These are phyloP conservation scores for Epizoanthus illoricatus DNA, from an alignment of 92 coral and sea anemone genomes.

Conservation along the genomic window DNA sequence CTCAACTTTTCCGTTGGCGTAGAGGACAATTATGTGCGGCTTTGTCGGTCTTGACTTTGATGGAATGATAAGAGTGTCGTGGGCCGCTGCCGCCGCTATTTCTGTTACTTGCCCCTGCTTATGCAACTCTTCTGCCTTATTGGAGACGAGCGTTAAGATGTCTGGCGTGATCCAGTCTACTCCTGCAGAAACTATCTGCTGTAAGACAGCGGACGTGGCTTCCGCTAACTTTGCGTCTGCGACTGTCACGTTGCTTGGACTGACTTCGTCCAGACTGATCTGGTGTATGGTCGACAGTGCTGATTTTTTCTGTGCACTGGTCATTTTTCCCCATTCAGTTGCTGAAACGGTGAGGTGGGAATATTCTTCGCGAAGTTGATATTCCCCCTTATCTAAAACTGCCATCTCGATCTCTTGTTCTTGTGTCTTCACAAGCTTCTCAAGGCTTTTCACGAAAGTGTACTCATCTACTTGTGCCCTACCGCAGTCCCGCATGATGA, in stretches of 20 bases:
- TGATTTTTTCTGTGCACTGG: conserved; percentile 39
- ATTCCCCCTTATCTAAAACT: no score
- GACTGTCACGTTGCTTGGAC: conserved; percentile 12
- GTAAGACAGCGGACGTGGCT: conserved; percentile 33
- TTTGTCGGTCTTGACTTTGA: conserved; percentile 52
- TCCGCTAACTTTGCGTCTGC: conserved; percentile 32
- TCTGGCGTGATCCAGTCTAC: conserved; percentile 51
- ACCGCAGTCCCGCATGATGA: no score
- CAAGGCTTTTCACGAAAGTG: no score
- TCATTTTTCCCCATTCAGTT: no score
- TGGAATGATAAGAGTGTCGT: conserved; percentile 44
- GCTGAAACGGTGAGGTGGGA: no score
- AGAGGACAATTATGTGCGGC: conserved; percentile 43
- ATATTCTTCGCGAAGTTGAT: no score
- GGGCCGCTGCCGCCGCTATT: conserved; percentile 44
- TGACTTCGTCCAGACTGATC: conserved; percentile 38
- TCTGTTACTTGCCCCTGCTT: conserved; percentile 30
- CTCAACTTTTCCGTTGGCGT: conserved; percentile 57
- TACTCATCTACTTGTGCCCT: no score
- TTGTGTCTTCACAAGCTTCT: no score
- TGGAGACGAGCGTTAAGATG: conserved; percentile 26
- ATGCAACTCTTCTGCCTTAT: conserved; percentile 31
- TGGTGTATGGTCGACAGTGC: conserved; percentile 49
- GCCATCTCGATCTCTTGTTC: no score
- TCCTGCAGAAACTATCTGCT: conserved; percentile 43